phyloP scores from a whole-genome alignment of 1,140 invertebrate species.

The Asbolus verrucosus region DNA sequence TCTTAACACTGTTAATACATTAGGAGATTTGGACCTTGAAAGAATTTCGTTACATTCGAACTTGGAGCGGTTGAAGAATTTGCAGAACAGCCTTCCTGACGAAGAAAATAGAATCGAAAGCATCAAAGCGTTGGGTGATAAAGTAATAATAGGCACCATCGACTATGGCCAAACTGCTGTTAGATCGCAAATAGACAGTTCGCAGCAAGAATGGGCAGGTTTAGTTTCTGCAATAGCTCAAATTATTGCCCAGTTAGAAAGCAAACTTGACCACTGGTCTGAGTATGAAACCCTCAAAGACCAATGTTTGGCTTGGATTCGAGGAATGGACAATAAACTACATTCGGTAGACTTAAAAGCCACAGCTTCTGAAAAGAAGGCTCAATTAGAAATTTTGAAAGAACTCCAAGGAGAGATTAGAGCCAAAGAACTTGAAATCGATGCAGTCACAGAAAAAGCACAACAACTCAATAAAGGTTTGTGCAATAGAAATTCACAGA shows the following conservation, averaged over 20 bases:
- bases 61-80: slow-evolving; percentile 89
- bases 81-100: slow-evolving; percentile 83
- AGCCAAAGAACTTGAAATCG: slow-evolving; percentile 93
- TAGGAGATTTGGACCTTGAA: slow-evolving; percentile 89
- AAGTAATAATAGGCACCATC: slow-evolving; percentile 90
- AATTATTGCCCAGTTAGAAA: slow-evolving; percentile 82
- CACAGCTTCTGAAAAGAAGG: slow-evolving; percentile 84
- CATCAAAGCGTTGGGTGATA: slow-evolving; percentile 85
- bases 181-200: slow-evolving; percentile 85
- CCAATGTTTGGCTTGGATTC: slow-evolving; percentile 87
- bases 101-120: slow-evolving; percentile 86
- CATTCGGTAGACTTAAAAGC: slow-evolving; percentile 91
- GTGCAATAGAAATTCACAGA: slow-evolving; percentile 76
- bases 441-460: slow-evolving; percentile 90
- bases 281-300: slow-evolving; percentile 92
- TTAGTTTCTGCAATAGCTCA: slow-evolving; percentile 80
- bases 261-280: slow-evolving; percentile 89
- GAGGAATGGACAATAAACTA: slow-evolving; percentile 87
- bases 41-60: slow-evolving; percentile 90
- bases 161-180: slow-evolving; percentile 89
- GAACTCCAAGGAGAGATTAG: slow-evolving; percentile 87
- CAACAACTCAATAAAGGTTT: slow-evolving; percentile 84
- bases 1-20: slow-evolving; percentile 85
- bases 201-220: slow-evolving; percentile 92
- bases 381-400: slow-evolving; percentile 84